phyloP scores from a whole-genome alignment of 1,140 invertebrate genomes.

The Melipona quadrifasciata region DNA sequence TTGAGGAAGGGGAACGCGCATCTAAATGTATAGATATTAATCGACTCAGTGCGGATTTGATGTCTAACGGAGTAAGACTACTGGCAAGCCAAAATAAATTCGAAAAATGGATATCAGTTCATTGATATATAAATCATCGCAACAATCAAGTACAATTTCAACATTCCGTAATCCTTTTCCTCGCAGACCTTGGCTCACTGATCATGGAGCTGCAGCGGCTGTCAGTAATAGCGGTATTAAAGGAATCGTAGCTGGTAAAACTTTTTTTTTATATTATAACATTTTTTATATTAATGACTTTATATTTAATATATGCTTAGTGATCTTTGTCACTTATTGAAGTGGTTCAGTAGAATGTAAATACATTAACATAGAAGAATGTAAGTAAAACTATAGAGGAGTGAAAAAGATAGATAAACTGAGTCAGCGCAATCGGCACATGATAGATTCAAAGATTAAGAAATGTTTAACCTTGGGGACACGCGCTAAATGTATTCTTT shows the following conservation, averaged over 20 bases:
- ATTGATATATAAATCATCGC: slow-evolving; percentile 25
- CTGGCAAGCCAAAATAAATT: background rate
- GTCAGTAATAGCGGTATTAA: slow-evolving; percentile 86
- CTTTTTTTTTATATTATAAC: background rate
- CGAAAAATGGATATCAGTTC: slow-evolving; percentile 57
- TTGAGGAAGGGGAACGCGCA: slow-evolving; percentile 51
- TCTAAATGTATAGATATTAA: slow-evolving; percentile 51
- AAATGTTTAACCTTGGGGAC: slow-evolving; percentile 29
- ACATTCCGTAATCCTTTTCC: slow-evolving; percentile 82
- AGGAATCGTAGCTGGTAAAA: slow-evolving; percentile 90
- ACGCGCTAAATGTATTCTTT: background rate
- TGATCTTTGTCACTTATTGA: background rate
- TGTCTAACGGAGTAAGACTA: slow-evolving; percentile 19
- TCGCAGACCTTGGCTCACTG: slow-evolving; percentile 88
- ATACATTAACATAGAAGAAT: background rate
- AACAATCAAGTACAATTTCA: slow-evolving; percentile 7
- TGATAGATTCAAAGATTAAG: slow-evolving; percentile 43
- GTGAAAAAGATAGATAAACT: slow-evolving; percentile 23
- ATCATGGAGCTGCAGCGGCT: slow-evolving; percentile 86
- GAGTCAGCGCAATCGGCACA: slow-evolving; percentile 25
- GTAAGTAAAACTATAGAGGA: background rate
- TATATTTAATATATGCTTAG: background rate
- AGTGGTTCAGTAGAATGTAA: background rate
- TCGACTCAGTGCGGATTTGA: slow-evolving; percentile 46
- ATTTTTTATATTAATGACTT: background rate